phyloP scores from a whole-genome alignment of 2,888 invertebrate species.

The Luperina testacea region DNA sequence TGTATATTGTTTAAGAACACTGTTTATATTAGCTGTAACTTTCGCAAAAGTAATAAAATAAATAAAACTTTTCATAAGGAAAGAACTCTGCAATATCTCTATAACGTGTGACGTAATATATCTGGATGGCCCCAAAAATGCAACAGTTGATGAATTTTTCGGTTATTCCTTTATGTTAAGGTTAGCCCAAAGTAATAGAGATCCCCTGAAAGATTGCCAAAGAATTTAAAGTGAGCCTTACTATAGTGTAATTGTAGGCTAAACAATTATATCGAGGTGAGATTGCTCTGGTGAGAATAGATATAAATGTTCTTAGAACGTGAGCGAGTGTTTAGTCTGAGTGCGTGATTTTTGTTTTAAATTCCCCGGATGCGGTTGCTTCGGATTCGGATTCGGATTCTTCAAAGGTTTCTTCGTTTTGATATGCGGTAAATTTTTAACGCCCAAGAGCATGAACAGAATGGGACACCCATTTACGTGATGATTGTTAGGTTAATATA shows the following conservation, averaged over 20 bases:
- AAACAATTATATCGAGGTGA: constrained; percentile 11
- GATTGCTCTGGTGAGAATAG: constrained; percentile 22
- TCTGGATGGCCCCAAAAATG: background rate
- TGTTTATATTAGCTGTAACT: too few species aligned
- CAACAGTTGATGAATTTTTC: background rate
- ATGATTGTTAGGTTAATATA: constrained; percentile 2
- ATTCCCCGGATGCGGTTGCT: constrained; percentile 37
- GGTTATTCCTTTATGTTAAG: background rate
- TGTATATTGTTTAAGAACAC: too few species aligned
- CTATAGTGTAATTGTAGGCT: background rate
- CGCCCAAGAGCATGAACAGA: background rate
- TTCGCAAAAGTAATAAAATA: too few species aligned
- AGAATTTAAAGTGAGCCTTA: constrained; percentile 6
- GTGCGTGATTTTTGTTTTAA: constrained; percentile 25
- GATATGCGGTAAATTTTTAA: constrained; percentile 20
- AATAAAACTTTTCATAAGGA: background rate
- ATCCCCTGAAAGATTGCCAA: background rate
- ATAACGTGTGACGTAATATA: too few species aligned
- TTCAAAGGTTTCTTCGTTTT: constrained; percentile 39
- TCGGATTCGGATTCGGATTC: constrained; percentile 7
- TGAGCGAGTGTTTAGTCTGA: constrained; percentile 50
- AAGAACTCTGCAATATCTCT: background rate
- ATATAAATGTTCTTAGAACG: constrained; percentile 38
- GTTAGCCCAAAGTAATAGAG: background rate
- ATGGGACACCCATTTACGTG: constrained; percentile 15